Conservation (phyloP, 2,888 invertebrate genomes). For the Ypsolopha scabrella region DNA sequence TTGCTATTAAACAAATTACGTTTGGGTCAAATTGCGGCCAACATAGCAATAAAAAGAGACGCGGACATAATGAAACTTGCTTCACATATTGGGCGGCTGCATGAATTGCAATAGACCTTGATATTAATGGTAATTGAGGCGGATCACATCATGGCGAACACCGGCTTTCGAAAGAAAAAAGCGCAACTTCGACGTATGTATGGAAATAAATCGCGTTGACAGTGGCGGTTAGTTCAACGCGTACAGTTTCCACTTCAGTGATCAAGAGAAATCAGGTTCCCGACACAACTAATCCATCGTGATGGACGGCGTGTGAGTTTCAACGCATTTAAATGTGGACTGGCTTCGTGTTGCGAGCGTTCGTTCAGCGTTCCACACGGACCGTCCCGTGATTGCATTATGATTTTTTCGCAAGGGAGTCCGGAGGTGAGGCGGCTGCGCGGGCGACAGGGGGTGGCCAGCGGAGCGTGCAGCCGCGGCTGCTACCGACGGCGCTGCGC, state of each 20-base stretch:
- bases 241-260: constrained; percentile 42
- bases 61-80: constrained; percentile 1
- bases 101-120: constrained; percentile 9
- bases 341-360: constrained; percentile 60
- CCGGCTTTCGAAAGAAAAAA: neutral
- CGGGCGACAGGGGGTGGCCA: constrained; percentile 35
- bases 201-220: constrained; percentile 13
- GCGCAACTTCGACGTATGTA: constrained; percentile 26
- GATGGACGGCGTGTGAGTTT: constrained; percentile 67
- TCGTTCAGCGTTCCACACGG: constrained; percentile 63
- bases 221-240: constrained; percentile 26
- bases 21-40: constrained; percentile 21
- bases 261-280: constrained; percentile 57
- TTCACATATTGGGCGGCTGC: constrained; percentile 9
- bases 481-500: constrained; percentile 48
- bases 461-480: constrained; percentile 62
- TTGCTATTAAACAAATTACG: constrained; percentile 20
- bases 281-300: constrained; percentile 60
- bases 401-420: constrained; percentile 68
- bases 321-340: constrained; percentile 66
- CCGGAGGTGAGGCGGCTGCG: constrained; percentile 37
- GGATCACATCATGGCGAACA: constrained; percentile 9
- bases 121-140: constrained; percentile 9
- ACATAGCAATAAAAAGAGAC: constrained; percentile 14
- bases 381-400: constrained; percentile 69